Evolutionary conservation across 2,797 vertebrate species (phyloP).

Genomic region (Philypnodon macrostomus): DNA sequence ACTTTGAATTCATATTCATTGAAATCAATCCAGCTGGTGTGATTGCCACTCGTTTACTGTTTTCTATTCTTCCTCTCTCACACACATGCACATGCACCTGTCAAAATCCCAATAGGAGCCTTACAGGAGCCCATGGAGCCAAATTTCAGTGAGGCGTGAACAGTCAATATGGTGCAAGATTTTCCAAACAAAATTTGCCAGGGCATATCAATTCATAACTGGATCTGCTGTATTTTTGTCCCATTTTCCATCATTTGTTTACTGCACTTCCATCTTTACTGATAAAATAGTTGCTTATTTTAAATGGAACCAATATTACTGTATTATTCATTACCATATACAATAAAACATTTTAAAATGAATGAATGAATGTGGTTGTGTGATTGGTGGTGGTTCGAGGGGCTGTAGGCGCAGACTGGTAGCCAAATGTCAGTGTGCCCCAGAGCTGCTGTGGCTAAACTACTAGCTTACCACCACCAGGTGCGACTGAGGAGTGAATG

Average conservation of each 20-base stretch:
- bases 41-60: constrained; percentile 13
- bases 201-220: constrained; percentile 11
- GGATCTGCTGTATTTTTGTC: constrained; percentile 5
- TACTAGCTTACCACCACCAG: too few relatives aligned
- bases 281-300: background rate
- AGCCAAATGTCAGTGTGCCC: too few relatives aligned
- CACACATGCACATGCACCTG: constrained; percentile 38
- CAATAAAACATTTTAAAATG: background rate
- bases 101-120: constrained; percentile 38
- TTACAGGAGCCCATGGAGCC: constrained; percentile 40
- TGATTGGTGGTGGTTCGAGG: too few relatives aligned
- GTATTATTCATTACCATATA: background rate
- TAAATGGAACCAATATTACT: background rate
- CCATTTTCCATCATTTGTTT: constrained; percentile 1
- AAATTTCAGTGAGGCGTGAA: constrained; percentile 42
- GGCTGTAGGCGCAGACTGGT: too few relatives aligned
- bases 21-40: constrained; percentile 37
- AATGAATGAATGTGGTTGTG: too few relatives aligned
- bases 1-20: constrained; percentile 35
- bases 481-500: too few relatives aligned
- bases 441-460: too few relatives aligned
- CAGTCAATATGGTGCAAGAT: constrained; percentile 51
- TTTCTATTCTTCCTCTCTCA: constrained; percentile 6
- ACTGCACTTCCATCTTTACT: background rate
- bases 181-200: constrained; percentile 35